Evolutionary conservation across 2,888 invertebrate genomes (phyloP), one percentile per base, ranked within the genome.

Genomic region (Nephrotoma appendiculata): DNA sequence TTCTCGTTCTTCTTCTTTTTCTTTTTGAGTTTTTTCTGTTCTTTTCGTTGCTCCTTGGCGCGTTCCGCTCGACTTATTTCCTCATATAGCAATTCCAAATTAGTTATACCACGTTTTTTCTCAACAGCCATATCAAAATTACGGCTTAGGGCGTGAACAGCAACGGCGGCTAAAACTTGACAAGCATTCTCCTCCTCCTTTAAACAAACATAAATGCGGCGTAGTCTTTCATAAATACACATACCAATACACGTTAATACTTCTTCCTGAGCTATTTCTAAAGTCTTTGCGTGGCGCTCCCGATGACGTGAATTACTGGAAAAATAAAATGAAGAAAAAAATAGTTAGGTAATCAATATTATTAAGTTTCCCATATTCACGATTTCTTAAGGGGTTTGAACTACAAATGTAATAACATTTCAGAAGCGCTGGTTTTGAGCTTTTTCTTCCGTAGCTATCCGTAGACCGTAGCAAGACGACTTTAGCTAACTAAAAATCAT

Each of bases 191-290:
- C 98, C 90, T 98, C 98, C 90, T 98, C 97, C 87, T 96, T 94
- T 89, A 98, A 93, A 86, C 97, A 95, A 89, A 97, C 94, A 89
- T 97, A 96, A 88, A 98, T 95, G 88, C 96, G 95, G 90, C 98
- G 96, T 86, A 98, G 93, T 87, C 98, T 94, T 90, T 98, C 98
- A 90, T 97, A 97, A 89, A 98, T 95, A 91, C 98, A 97, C 91
- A 98, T 96, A 11, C 98, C 98, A 87, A 98, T 94, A 91, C 98
- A 98, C 9, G 98, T 98, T 88, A 98, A 93, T 87, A 98, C 98
- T 92, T 98, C 98, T 92, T 98, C 98, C 92, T 98, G 98, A 89
- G 98, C 98, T 88, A 98, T 97, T 93, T 98, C 98, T 89, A 98
- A 92, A n/a, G 98, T 98, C 92, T 98, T 98, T 6, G 98, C 98